Evolutionary conservation across 2,797 vertebrate species (phyloP), one percentile per base, ranked within the genome.

Genomic region (Peromyscus attwateri): DNA sequence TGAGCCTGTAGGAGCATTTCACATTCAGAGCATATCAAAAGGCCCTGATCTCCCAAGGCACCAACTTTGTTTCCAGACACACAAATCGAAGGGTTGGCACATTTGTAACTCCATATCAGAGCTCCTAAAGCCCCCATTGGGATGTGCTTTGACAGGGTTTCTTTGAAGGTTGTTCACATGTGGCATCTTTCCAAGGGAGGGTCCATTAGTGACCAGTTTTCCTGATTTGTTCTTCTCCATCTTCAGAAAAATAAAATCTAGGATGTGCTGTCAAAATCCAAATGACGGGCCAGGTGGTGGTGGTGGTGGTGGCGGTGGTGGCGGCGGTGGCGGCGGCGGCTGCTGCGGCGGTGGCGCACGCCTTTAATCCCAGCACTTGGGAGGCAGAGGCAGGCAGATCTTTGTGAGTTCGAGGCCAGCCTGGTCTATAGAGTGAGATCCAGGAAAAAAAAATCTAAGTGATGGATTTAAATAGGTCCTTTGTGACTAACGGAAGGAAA

Each of bases 101-200:
- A 6, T 29, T 29, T 1, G 1, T 14, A 21, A 23, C 3, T 0
- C 17, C 19, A 0, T 0, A 3, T 6, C 23, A 52, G 64, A 57
- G 7, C 3, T 14, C 1, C 0, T 6, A 1, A 0, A 46, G 0
- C 3, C 5, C 6, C 4, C 12, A 4, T 14, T 40, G 62, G 25
- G 34, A 21, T 27, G 6, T 43, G n/a, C 17, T 73, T 19, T 37
- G n/a, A 55, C 8, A 87, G 68, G 25, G n/a, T 27, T 73, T 88
- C 49, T 88, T 27, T 57, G 68, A 4, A 66, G 34, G 13, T 29
- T 25, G 57, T 34, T n/a, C 64, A 40, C 23, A 1, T 0, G 8
- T 9, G 3, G 7, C 31, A 27, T 71, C 25, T 6, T 31, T 46
- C n/a, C 25, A 1, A 29, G 21, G 40, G 25, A 46, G 11, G 6